Base-by-base conservation (phyloP, 2,113 vertebrate genomes). In the Pao palembangensis region DNA sequence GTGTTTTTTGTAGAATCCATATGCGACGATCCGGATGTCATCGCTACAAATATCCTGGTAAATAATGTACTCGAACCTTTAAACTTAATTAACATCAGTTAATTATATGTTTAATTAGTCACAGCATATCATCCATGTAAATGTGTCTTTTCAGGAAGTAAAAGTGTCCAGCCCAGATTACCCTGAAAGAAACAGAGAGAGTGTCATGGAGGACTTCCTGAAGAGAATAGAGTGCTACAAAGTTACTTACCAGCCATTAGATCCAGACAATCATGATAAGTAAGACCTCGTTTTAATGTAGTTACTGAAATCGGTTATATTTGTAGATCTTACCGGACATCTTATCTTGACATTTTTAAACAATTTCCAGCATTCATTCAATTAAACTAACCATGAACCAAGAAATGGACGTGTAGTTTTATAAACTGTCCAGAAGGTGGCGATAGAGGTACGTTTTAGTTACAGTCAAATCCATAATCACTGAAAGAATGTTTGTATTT, bases 211-310 rank as follows among this genome's bases (percentile, higher is more conserved):
- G 10, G 96, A 99, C 72, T 99, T 99, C 79, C 89, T 99, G 64
- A 98, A 98, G 88, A 93, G 96, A 75, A 99, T 99, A 7, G 94
- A 98, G 75, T 98, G 96, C 81, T 99, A 99, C 81, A 93, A 97
- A 90, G 94, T 98, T 73, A 98, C 95, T 11, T 99, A 99, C 75
- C 91, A 92, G 59, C 94, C 94, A 42, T 88, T 99, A n/a, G 94
- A 96, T 79, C 95, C 96, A 0, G 96, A 96, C 8, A 67, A 80
- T 0, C 89, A 93, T n/a, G 97, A 99, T 91, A 96, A 92, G 96
- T 98, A 90, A 91, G 92, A 52, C 1, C 47, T 8, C 28, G 11
- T 38, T 38, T 38, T 38, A 3, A 11, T 8, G 34, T 38, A 12
- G 10, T 38, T 12, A 12, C 8, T 2, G 8, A 0, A 38, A 8